A percentile compares a stretch with the other conserved stretches of the same genome.
These are phyloP conservation scores for Procapra przewalskii DNA, from an alignment of 2,113 vertebrate genomes.

Conservation along the genomic window DNA sequence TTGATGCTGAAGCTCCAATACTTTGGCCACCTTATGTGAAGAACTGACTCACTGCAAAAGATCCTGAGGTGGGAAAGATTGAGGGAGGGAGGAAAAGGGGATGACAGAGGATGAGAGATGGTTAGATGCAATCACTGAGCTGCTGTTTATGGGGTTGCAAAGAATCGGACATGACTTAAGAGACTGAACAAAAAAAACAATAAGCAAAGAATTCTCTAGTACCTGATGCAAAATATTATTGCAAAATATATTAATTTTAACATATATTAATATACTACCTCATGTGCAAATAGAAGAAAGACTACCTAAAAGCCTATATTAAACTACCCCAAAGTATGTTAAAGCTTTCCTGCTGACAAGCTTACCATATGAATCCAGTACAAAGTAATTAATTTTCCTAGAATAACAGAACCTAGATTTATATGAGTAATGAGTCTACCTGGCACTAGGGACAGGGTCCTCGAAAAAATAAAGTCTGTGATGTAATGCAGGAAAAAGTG, in stretches of 20 bases:
- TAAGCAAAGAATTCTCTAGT: neutral
- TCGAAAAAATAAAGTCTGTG: conserved; percentile 48
- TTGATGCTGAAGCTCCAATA: neutral
- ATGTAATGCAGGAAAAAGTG: conserved; percentile 40
- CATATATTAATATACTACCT: conserved; percentile 27
- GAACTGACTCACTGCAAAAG: neutral
- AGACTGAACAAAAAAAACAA: neutral
- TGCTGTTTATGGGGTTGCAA: neutral
- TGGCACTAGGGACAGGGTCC: conserved; percentile 60
- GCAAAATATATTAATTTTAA: conserved; percentile 20
- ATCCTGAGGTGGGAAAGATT: neutral
- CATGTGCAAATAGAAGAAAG: conserved; percentile 1
- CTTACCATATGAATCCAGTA: conserved; percentile 59
- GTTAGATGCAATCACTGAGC: neutral
- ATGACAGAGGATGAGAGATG: neutral
- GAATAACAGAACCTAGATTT: conserved; percentile 71
- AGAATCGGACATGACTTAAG: neutral
- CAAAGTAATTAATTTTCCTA: conserved; percentile 73
- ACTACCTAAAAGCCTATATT: conserved; percentile 37
- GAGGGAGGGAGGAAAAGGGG: neutral
- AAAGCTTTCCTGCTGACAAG: conserved; percentile 60
- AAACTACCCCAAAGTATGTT: conserved; percentile 50
- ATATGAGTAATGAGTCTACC: conserved; percentile 71
- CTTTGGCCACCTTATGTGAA: neutral
- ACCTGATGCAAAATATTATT: neutral